Evolutionary conservation across 2,797 vertebrate species (phyloP).

Genomic region (Ceryle rudis): DNA sequence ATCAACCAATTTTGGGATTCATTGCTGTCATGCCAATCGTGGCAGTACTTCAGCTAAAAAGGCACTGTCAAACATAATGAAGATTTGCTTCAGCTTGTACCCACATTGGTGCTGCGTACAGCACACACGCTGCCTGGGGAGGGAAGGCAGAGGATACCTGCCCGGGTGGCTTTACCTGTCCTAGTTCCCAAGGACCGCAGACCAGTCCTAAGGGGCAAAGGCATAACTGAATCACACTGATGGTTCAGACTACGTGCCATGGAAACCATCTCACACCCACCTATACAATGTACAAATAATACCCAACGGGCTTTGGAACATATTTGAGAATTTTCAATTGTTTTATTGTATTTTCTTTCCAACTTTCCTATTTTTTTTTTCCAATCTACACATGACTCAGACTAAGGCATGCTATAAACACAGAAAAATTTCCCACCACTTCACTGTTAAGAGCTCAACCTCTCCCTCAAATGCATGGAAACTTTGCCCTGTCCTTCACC

Average conservation of each 20-base stretch:
- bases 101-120: not conserved
- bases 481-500: not conserved
- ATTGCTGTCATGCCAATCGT: slow-evolving; percentile 41
- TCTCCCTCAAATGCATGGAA: not conserved
- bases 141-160: not conserved
- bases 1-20: slow-evolving; percentile 60
- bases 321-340: not conserved
- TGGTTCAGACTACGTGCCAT: fast-evolving
- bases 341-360: not conserved
- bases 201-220: not conserved
- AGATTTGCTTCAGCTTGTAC: not conserved
- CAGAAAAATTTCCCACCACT: not conserved
- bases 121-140: not conserved
- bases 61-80: slow-evolving; percentile 32
- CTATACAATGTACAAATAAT: not conserved
- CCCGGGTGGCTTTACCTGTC: not conserved
- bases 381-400: not conserved
- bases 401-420: not conserved
- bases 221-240: not conserved
- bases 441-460: not conserved
- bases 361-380: not conserved
- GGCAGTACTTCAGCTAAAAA: slow-evolving; percentile 40
- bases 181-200: not conserved
- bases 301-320: not conserved
- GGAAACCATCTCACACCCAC: not conserved